Evolutionary conservation across 2,888 invertebrate genomes (phyloP).

Genomic region (Volucella zonaria): DNA sequence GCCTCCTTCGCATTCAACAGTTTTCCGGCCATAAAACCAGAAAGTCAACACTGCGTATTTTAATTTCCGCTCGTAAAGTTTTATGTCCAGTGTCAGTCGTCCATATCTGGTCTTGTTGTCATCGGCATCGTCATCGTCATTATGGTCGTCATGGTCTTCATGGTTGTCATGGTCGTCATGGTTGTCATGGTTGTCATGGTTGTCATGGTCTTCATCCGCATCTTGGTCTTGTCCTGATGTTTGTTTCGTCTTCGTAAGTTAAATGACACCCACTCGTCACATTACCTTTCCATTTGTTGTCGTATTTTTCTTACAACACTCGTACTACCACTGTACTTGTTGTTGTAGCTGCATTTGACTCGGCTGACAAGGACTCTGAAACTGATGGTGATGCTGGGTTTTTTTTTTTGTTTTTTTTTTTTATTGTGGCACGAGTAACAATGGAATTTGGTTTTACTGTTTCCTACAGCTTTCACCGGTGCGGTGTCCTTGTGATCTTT

Average conservation of each 20-base stretch:
- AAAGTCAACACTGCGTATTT: conserved; percentile 18
- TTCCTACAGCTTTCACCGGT: background rate
- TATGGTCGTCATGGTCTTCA: too few relatives aligned
- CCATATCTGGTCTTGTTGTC: background rate
- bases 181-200: too few relatives aligned
- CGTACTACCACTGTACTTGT: too few relatives aligned
- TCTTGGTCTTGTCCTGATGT: too few relatives aligned
- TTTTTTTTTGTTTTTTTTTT: background rate
- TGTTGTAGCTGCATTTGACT: too few relatives aligned
- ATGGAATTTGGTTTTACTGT: conserved; percentile 12
- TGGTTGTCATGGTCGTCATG: too few relatives aligned
- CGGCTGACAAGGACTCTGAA: too few relatives aligned
- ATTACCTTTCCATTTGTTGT: background rate
- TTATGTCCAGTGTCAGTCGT: conserved; percentile 2
- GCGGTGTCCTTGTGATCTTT: conserved; percentile 6
- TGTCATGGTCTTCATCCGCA: too few relatives aligned
- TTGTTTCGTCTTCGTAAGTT: background rate
- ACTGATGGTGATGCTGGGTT: background rate
- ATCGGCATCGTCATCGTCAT: too few relatives aligned
- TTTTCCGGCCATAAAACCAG: too few relatives aligned
- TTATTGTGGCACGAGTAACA: conserved; percentile 1
- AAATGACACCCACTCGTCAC: conserved; percentile 2
- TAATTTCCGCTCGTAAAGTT: conserved; percentile 32
- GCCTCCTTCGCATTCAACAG: too few relatives aligned
- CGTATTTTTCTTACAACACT: too few relatives aligned